Conservation (phyloP, 2,888 invertebrate genomes). For the Agrilus mali region DNA sequence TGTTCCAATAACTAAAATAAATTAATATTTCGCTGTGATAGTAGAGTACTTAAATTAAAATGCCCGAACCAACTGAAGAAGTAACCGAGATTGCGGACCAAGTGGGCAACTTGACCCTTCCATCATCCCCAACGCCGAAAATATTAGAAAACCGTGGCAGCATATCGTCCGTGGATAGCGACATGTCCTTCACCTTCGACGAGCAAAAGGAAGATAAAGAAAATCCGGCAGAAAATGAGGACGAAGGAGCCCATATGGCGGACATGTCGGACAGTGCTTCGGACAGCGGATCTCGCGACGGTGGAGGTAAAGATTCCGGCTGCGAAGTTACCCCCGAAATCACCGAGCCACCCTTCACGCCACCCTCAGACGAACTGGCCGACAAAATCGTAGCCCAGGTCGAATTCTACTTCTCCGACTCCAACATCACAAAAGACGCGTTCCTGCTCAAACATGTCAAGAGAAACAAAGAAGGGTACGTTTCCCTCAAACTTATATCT, state of each 20-base stretch:
- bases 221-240: constrained; percentile 29
- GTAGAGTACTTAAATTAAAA: constrained; percentile 14
- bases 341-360: constrained; percentile 47
- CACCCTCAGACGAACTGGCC: constrained; percentile 65
- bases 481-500: constrained; percentile 86
- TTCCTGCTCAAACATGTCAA: constrained; percentile 90
- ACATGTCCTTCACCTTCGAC: constrained; percentile 44
- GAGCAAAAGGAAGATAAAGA: constrained; percentile 18
- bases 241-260: constrained; percentile 47
- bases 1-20: no score
- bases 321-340: constrained; percentile 44
- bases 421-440: constrained; percentile 88
- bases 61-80: constrained; percentile 28
- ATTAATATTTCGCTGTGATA: no score
- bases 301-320: constrained; percentile 54
- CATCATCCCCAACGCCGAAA: constrained; percentile 30
- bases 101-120: constrained; percentile 25
- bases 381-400: constrained; percentile 76
- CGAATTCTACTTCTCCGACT: constrained; percentile 92
- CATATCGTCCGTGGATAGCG: constrained; percentile 49
- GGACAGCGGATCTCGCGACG: constrained; percentile 47
- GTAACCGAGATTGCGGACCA: constrained; percentile 29
- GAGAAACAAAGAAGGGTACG: constrained; percentile 90
- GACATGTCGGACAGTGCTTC: constrained; percentile 56
- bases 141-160: constrained; percentile 45